Evolutionary conservation across 2,888 invertebrate species (phyloP).

Genomic region (Drosophila dives): DNA sequence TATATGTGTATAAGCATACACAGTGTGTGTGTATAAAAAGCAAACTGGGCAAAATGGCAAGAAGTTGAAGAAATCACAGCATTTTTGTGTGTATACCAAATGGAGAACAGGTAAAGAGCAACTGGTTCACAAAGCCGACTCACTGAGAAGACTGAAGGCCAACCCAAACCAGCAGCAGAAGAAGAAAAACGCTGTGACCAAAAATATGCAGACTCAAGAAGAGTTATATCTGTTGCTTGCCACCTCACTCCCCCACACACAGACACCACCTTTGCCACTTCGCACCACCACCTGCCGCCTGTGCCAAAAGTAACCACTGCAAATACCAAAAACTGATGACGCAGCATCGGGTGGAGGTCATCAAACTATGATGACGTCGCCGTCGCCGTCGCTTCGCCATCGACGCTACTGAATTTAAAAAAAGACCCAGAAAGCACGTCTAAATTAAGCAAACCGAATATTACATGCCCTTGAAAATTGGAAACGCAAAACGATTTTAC

Average conservation of each 20-base stretch:
- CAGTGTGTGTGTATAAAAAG: constrained; percentile 21
- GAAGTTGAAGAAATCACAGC: constrained; percentile 35
- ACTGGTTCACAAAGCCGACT: constrained; percentile 62
- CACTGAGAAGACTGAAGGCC: constrained; percentile 51
- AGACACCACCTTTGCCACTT: neutral
- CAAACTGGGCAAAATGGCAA: constrained; percentile 41
- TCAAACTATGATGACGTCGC: constrained; percentile 79
- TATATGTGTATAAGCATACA: constrained; percentile 3
- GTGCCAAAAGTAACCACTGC: constrained; percentile 7
- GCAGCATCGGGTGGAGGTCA: constrained; percentile 70
- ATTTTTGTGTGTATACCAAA: constrained; percentile 54
- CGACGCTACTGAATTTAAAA: constrained; percentile 34
- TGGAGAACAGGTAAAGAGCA: constrained; percentile 57
- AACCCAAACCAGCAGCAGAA: constrained; percentile 25
- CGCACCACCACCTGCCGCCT: neutral
- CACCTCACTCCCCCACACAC: neutral
- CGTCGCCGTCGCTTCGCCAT: neutral
- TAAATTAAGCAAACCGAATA: neutral
- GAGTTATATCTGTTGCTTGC: constrained; percentile 41
- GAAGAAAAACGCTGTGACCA: constrained; percentile 62
- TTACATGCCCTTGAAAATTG: neutral
- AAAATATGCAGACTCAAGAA: constrained; percentile 60
- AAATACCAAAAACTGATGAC: constrained; percentile 71
- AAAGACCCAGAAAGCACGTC: neutral
- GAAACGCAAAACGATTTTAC: neutral